These are phyloP conservation scores for Hydrochoerus hydrochaeris DNA, from an alignment of 2,113 vertebrate genomes.

Conservation along the genomic window DNA sequence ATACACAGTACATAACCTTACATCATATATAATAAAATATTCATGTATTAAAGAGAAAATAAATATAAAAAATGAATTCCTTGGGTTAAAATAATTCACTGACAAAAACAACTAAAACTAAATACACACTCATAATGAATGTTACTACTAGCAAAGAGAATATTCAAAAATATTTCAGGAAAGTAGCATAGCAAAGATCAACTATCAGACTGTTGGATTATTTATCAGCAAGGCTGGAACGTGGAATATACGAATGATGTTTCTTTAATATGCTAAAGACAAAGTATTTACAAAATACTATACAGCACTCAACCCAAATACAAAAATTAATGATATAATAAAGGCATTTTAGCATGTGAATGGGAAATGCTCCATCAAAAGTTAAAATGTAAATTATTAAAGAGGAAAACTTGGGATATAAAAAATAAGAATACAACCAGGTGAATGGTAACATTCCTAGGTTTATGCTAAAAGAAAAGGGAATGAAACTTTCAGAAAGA, in stretches of 20 bases:
- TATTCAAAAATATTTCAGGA: background rate
- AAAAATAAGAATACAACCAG: background rate
- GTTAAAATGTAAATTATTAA: background rate
- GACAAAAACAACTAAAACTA: background rate
- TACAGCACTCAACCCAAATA: background rate
- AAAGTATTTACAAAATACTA: background rate
- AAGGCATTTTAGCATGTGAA: background rate
- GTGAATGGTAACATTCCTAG: background rate
- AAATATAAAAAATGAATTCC: background rate
- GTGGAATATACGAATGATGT: background rate
- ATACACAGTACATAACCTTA: no score
- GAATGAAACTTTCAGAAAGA: background rate
- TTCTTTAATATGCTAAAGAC: background rate
- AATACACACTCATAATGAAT: background rate
- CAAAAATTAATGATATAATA: constrained; percentile 10
- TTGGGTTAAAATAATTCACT: background rate
- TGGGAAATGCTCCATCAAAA: background rate
- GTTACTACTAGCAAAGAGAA: background rate
- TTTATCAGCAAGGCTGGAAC: background rate
- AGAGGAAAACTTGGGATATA: background rate
- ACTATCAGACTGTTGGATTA: background rate
- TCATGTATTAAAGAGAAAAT: no score
- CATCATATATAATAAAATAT: no score
- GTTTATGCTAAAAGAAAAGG: background rate
- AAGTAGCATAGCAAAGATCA: background rate